Percentiles rank a stretch among this genome's conserved stretches.
Conservation (phyloP, 2,113 vertebrate genomes). For the Bos taurus region ARS-UCD2.0 NC_037330.1:118342501-118343000, state of each 20-base stretch:
- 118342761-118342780: not conserved
- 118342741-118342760: not conserved
- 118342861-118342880: not conserved
- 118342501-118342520: rapidly evolving
- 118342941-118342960: too few species aligned
- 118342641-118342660: not conserved
- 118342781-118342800: not conserved
- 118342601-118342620: rapidly evolving
- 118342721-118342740: not conserved
- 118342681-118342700: not conserved
- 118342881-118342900: not conserved
- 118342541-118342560: rapidly evolving
- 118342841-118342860: not conserved
- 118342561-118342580: not conserved
- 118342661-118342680: not conserved
- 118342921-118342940: not conserved
- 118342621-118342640: not conserved
- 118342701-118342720: not conserved
- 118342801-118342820: not conserved
- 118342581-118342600: not conserved
- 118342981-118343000: not conserved
- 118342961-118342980: too few species aligned
- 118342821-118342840: rapidly evolving
- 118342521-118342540: not conserved
- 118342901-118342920: not conserved